Conservation (phyloP, 1,140 invertebrate species). For the Panulirus ornatus region DNA sequence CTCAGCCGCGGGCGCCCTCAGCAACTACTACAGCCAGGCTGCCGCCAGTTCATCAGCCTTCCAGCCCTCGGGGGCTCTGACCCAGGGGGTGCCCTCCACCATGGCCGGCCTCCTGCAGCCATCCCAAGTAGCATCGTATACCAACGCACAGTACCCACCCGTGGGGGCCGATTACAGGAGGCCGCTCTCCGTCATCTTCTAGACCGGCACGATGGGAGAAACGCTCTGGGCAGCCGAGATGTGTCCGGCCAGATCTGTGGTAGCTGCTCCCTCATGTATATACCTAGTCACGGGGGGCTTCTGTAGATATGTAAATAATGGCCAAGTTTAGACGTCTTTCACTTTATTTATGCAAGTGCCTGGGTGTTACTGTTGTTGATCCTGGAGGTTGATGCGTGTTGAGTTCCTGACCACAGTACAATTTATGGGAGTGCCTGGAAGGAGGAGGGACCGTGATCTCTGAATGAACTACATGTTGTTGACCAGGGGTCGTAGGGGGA, state of each 20-base stretch:
- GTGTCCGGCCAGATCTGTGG: not conserved
- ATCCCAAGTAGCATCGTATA: constrained; percentile 80
- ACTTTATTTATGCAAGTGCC: constrained; percentile 71
- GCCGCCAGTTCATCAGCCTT: constrained; percentile 61
- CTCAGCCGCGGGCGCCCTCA: constrained; percentile 60
- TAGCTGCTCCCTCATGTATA: constrained; percentile 30
- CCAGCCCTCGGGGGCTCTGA: constrained; percentile 51
- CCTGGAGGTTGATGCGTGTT: constrained; percentile 59
- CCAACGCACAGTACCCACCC: constrained; percentile 81
- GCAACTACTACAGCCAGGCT: constrained; percentile 63
- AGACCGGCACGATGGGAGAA: constrained; percentile 75
- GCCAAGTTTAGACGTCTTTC: constrained; percentile 58
- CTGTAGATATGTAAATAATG: constrained; percentile 53
- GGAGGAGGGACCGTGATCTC: not conserved
- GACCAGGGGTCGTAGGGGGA: not conserved
- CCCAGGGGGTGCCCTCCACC: constrained; percentile 75
- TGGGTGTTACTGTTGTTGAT: constrained; percentile 68
- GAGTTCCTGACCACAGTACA: constrained; percentile 59
- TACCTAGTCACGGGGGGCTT: constrained; percentile 36
- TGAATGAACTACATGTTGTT: not conserved
- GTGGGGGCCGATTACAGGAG: constrained; percentile 86
- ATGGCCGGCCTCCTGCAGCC: constrained; percentile 82
- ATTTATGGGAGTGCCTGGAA: constrained; percentile 18
- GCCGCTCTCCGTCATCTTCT: constrained; percentile 91
- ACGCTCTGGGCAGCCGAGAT: not conserved